Conservation (phyloP, 1,140 invertebrate species). For the Drosophila ohnishii region DNA sequence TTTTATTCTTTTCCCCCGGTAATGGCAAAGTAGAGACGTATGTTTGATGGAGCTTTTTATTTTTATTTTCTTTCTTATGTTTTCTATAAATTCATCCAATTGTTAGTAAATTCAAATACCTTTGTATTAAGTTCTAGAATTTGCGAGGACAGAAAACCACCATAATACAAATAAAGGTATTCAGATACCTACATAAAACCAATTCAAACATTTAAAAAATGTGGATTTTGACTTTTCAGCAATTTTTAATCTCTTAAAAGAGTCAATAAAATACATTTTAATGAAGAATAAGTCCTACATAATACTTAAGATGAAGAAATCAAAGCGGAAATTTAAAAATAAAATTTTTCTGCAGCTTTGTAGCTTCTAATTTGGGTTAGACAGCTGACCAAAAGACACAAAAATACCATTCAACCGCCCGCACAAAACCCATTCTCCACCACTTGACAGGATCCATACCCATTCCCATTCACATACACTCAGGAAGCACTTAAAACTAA, state of each 20-base stretch:
- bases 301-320: neutral
- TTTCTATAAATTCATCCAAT: constrained; percentile 2
- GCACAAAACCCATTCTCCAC: neutral
- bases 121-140: neutral
- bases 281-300: neutral
- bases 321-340: neutral
- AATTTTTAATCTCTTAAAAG: neutral
- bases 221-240: neutral
- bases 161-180: neutral
- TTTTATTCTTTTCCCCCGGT: constrained; percentile 9
- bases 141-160: neutral
- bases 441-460: neutral
- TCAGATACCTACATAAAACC: neutral
- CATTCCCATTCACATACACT: constrained; percentile 18
- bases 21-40: constrained; percentile 12
- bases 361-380: neutral
- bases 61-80: constrained; percentile 4
- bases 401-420: constrained; percentile 4
- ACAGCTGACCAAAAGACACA: constrained; percentile 1
- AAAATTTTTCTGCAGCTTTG: neutral
- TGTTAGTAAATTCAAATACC: neutral
- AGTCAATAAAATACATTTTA: neutral
- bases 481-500: constrained; percentile 69
- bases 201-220: no score
- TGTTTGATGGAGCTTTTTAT: constrained; percentile 10